phyloP scores from a whole-genome alignment of 2,113 vertebrate species.

The Trematocara marginatum region DNA sequence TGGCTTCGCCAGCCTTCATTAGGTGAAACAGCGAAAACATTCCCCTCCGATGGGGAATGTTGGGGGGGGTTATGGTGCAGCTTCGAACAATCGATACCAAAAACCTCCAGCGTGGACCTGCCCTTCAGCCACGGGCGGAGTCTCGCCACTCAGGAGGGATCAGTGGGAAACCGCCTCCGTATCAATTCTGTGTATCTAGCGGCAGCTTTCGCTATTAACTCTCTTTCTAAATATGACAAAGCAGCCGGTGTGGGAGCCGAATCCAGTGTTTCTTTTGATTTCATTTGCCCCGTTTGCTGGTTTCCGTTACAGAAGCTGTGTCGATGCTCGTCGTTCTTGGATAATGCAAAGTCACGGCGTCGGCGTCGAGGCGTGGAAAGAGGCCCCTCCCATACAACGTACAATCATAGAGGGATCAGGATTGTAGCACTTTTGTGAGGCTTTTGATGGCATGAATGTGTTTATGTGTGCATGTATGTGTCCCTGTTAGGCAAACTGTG shows the following conservation, averaged over 20 bases:
- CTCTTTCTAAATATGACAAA: constrained; percentile 34
- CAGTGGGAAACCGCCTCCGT: constrained; percentile 33
- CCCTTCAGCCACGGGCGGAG: constrained; percentile 47
- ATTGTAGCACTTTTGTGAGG: constrained; percentile 58
- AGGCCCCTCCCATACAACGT: constrained; percentile 33
- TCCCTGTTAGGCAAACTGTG: constrained; percentile 10
- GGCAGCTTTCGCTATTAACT: constrained; percentile 49
- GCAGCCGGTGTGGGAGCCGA: constrained; percentile 2
- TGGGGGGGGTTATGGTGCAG: constrained; percentile 35
- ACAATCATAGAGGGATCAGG: constrained; percentile 63
- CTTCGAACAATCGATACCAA: constrained; percentile 66
- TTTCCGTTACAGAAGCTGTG: constrained; percentile 7
- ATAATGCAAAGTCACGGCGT: constrained; percentile 50
- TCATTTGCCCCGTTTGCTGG: constrained; percentile 5
- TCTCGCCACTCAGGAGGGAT: constrained; percentile 37
- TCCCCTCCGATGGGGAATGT: constrained; percentile 18
- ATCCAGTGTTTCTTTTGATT: constrained; percentile 30
- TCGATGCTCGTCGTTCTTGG: constrained; percentile 8
- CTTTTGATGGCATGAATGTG: constrained; percentile 42
- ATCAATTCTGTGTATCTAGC: constrained; percentile 36
- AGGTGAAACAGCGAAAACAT: constrained; percentile 42
- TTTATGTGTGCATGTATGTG: not conserved
- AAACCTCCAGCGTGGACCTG: constrained; percentile 63
- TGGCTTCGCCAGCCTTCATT: constrained; percentile 54
- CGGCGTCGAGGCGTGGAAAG: constrained; percentile 31